Base-by-base conservation (phyloP, 1,140 invertebrate genomes). In the Archivesica marissinica region DNA sequence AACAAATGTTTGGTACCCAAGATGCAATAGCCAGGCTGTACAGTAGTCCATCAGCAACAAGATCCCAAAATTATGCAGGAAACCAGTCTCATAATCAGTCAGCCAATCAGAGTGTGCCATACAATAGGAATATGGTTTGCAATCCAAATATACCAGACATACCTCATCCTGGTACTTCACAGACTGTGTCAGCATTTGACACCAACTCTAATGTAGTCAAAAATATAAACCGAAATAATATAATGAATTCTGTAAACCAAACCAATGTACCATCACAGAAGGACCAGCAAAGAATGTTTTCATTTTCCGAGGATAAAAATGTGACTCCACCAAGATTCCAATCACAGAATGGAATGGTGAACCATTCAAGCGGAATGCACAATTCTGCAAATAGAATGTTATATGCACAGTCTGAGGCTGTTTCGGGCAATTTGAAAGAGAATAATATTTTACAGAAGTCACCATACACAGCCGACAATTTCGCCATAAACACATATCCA, bases 1-100 rank as follows among this genome's bases (percentile, higher is more conserved):
- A 20, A 44, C 68, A 72, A 17, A 72, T 39, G 38, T 83, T 75
- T 83, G 80, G 80, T 75, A 83, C 80, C 80, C 80, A 83, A 39
- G 80, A 83, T 75, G 80, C 80, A 39, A 83, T 83, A 83, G 68
- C 80, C 30, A 72, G 54, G 50, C 80, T 83, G 23, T 83, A 83
- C 50, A 83, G 80, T 38, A 83, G 80, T 47, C 80, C 80, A 0
- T 50, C 68, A 47, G 70, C 52, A 25, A 75, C 68, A 39, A 70
- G 80, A 23, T 59, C 38, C 47, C 52, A 38, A 47, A 9, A 6
- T 0, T 15, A 78, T 44, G 35, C 47, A 33, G 47, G 30, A 9
- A 75, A 75, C 38, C 80, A 83, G 80, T 23, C 28, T 20, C 23
- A 35, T 4, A 44, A 72, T 72, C 15, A 33, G 7, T 28, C 30